Percentiles rank a stretch among this genome's conserved stretches.
These are phyloP conservation scores for Anorthoa munda DNA, from an alignment of 2,888 invertebrate species.

Conservation along the genomic window DNA sequence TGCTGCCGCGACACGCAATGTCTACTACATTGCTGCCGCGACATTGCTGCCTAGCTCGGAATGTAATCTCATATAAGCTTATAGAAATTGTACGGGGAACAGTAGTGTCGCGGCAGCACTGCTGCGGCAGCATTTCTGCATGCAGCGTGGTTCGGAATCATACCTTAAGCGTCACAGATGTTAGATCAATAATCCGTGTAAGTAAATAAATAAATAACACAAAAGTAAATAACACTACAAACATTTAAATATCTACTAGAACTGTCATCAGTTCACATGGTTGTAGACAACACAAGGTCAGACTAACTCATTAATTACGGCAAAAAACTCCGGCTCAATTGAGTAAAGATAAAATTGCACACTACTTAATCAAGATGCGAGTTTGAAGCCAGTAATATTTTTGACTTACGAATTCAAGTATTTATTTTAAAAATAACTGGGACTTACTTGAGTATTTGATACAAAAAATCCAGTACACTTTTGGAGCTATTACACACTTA, in stretches of 20 bases:
- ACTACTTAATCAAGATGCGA: neutral
- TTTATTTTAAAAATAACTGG: neutral
- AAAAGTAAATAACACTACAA: neutral
- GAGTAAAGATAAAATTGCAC: too few species aligned
- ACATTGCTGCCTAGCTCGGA: too few species aligned
- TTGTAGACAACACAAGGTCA: constrained; percentile 11
- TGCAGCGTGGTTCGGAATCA: too few species aligned
- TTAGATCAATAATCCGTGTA: neutral
- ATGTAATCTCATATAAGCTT: too few species aligned
- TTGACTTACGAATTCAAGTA: neutral
- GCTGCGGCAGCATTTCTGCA: too few species aligned
- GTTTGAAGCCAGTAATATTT: neutral
- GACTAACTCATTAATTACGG: neutral
- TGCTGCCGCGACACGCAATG: too few species aligned
- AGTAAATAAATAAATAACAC: neutral
- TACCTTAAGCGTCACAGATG: neutral
- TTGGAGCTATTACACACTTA: neutral
- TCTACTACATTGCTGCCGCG: too few species aligned
- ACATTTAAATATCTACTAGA: neutral
- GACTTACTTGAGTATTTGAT: neutral
- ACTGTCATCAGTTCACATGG: neutral
- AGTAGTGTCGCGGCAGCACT: too few species aligned
- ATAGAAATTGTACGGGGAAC: too few species aligned
- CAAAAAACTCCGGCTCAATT: neutral
- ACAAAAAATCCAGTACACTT: neutral